Evolutionary conservation across 1,140 invertebrate genomes (phyloP).

Genomic region (Temnothorax longispinosus): DNA sequence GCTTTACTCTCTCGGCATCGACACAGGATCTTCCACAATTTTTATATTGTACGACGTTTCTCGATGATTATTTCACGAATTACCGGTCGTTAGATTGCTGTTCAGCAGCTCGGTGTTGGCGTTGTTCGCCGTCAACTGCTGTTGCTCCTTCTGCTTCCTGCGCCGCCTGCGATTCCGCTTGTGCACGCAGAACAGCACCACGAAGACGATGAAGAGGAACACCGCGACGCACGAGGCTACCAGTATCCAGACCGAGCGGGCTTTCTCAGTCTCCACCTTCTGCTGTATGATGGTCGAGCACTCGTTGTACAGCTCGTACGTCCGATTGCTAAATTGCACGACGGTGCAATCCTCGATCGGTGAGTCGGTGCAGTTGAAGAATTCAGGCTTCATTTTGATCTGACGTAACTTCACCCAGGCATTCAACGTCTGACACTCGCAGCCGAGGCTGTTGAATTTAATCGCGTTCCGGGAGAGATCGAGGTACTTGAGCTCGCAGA

Average conservation of each 20-base stretch:
- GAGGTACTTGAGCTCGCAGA: constrained; percentile 77
- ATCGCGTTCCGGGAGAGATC: constrained; percentile 77
- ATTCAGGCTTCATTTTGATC: constrained; percentile 69
- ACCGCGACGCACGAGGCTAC: constrained; percentile 75
- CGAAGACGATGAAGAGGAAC: constrained; percentile 73
- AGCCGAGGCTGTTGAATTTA: constrained; percentile 67
- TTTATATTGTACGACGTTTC: background rate
- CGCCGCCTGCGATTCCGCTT: constrained; percentile 78
- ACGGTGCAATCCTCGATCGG: background rate
- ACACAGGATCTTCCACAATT: background rate
- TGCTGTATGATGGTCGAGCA: constrained; percentile 73
- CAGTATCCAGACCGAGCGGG: constrained; percentile 79
- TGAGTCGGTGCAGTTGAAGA: constrained; percentile 64
- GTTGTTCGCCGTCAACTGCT: constrained; percentile 73
- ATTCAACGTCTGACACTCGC: constrained; percentile 78
- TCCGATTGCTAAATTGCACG: constrained; percentile 74
- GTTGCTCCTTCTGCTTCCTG: constrained; percentile 73
- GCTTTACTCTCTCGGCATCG: background rate
- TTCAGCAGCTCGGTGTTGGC: constrained; percentile 80
- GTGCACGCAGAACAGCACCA: constrained; percentile 79
- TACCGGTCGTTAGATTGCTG: constrained; percentile 68
- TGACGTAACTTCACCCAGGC: constrained; percentile 72
- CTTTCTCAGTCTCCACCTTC: constrained; percentile 72
- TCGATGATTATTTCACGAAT: constrained; percentile 40
- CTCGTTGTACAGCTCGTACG: constrained; percentile 65